Conservation (phyloP, 2,797 vertebrate genomes). For the Mareca penelope region DNA sequence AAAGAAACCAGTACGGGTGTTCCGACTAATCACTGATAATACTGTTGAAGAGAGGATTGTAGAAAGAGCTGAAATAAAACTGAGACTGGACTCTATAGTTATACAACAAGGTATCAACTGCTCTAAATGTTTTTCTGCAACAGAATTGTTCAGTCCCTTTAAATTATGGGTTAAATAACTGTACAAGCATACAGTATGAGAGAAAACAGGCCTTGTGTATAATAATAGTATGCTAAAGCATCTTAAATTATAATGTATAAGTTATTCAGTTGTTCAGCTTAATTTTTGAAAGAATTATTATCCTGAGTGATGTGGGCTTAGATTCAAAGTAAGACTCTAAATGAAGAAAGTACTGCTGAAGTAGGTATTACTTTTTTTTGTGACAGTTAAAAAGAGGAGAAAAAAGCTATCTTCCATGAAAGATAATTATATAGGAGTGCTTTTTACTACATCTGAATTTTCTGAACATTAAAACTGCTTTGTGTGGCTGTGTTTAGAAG, state of each 20-base stretch:
- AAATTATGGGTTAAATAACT: background rate
- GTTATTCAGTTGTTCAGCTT: background rate
- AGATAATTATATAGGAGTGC: background rate
- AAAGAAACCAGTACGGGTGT: conserved; percentile 84
- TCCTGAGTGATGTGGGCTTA: background rate
- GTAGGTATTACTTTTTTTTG: background rate
- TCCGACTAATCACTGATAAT: conserved; percentile 86
- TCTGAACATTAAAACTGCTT: background rate
- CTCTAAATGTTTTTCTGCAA: conserved; percentile 42
- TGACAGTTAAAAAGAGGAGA: background rate
- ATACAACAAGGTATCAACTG: conserved; percentile 84
- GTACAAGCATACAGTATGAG: background rate
- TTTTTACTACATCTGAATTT: background rate
- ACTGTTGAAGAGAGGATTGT: conserved; percentile 87
- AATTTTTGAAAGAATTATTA: background rate
- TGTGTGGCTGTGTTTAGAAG: background rate
- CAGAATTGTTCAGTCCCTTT: conserved; percentile 42
- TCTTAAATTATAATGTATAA: background rate
- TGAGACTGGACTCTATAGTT: conserved; percentile 86
- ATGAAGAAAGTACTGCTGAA: background rate
- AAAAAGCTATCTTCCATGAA: background rate
- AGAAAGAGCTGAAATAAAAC: conserved; percentile 86
- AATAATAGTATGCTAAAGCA: background rate
- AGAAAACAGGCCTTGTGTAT: conserved; percentile 41
- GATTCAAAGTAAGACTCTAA: background rate